Base-by-base conservation (phyloP, 2,113 vertebrate species). In the Sylvicapra grimmia region DNA sequence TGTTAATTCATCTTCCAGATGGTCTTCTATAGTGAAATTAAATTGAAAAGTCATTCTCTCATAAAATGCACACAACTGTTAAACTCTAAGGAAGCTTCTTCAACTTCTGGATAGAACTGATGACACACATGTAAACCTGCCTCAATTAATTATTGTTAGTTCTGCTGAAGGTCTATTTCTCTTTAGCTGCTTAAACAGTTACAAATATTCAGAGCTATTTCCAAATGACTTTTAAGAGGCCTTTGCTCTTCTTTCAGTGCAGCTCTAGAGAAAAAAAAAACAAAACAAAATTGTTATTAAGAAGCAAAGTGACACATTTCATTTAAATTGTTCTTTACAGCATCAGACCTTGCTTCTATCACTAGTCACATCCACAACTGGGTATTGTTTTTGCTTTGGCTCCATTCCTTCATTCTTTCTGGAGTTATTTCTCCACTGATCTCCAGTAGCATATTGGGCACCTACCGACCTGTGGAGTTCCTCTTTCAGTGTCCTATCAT, bases 41-140 rank as follows among this genome's bases (percentile, higher is more conserved):
- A 99, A 99, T 0, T 87, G 98, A 96, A 99, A 99, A 79, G 94
- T 84, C 99, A 99, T 99, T 80, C 83, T 98, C 7, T 9, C 25
- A n/a, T 1, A 25, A 61, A 53, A 33, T 33, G 27, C 4, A 56
- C 31, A 77, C 1, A 63, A 58, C 16, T 21, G 33, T 93, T 58
- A 89, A 82, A 63, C 49, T 29, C 89, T 79, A 59, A 90, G 25
- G 77, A 87, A 68, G 65, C 65, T 56, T n/a, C 59, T 94, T 90
- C 79, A 54, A 49, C 33, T 87, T 87, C 61, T 44, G 33, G 25
- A 75, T 18, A 12, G 72, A 90, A 85, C 47, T 18, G 23, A 27
- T 40, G 49, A 68, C 8, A 49, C 0, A 85, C 49, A 79, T 14
- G 36, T 61, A 89, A 92, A 63, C 21, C n/a, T 87, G 79, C 29